Evolutionary conservation across 2,888 invertebrate genomes (phyloP).

Genomic region (Ormyrus pomaceus): DNA sequence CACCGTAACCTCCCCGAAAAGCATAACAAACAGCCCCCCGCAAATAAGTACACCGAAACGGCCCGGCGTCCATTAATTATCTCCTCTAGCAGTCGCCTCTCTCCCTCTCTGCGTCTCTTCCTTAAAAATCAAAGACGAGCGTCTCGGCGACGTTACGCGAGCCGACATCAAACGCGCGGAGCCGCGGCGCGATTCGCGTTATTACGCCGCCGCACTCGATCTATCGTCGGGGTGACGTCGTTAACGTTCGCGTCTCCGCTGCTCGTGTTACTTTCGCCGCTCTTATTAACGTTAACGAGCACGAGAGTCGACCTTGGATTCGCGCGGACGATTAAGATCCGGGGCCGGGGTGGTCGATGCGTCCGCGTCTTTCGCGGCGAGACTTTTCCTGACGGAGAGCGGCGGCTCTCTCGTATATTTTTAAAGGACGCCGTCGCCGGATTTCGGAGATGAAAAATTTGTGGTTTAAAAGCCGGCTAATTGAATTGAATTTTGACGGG

Average conservation of each 20-base stretch:
- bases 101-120: background rate
- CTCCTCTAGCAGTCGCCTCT: background rate
- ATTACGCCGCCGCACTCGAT: conserved; percentile 34
- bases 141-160: conserved; percentile 36
- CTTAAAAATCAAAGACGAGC: conserved; percentile 46
- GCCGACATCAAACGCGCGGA: conserved; percentile 47
- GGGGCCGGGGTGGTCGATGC: no score
- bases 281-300: conserved; percentile 59
- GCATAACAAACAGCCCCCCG: no score
- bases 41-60: no score
- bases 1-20: no score
- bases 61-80: conserved; percentile 31
- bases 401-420: background rate
- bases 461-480: no score
- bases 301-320: background rate
- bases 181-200: conserved; percentile 34
- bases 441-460: no score
- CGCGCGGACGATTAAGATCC: conserved; percentile 8
- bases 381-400: background rate
- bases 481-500: no score
- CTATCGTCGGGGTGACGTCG: conserved; percentile 45
- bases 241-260: conserved; percentile 39
- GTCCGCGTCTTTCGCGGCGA: background rate
- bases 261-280: conserved; percentile 58
- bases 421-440: no score